phyloP scores from a whole-genome alignment of 1,140 invertebrate species.

The Drosophila simulans region DNA sequence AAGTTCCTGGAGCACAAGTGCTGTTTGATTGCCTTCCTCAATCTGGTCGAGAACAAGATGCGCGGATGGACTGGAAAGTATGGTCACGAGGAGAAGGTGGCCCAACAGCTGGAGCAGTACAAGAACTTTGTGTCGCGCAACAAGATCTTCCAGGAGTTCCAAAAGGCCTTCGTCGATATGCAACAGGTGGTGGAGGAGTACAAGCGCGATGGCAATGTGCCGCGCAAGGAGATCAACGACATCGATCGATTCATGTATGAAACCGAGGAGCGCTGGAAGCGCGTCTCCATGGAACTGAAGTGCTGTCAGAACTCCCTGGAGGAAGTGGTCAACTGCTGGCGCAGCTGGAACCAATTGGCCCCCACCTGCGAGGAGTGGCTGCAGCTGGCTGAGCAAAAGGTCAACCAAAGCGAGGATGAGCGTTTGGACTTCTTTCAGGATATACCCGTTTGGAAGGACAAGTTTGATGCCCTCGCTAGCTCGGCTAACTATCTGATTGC shows the following conservation, averaged over 20 bases:
- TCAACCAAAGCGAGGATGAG: conserved; percentile 92
- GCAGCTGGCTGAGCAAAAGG: conserved; percentile 90
- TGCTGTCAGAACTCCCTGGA: conserved; percentile 95
- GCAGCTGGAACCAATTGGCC: conserved; percentile 90
- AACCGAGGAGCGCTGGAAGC: conserved; percentile 94
- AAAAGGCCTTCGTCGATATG: conserved; percentile 95
- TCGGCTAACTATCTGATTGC: conserved; percentile 95
- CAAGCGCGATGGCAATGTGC: conserved; percentile 93
- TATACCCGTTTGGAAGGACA: conserved; percentile 95
- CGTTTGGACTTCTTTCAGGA: conserved; percentile 96
- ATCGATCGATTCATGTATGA: conserved; percentile 95
- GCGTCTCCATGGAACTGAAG: conserved; percentile 94
- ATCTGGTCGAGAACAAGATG: conserved; percentile 94
- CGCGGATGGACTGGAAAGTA: conserved; percentile 95
- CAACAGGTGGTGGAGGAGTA: conserved; percentile 96
- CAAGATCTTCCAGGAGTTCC: conserved; percentile 97
- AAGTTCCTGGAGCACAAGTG: conserved; percentile 97
- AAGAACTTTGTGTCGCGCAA: conserved; percentile 95
- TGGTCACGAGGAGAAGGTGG: conserved; percentile 92
- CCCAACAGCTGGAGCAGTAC: conserved; percentile 94
- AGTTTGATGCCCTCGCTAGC: conserved; percentile 92
- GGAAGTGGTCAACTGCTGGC: conserved; percentile 95
- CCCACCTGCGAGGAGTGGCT: conserved; percentile 93
- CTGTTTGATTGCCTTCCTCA: conserved; percentile 95
- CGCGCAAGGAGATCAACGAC: conserved; percentile 90